Conservation (phyloP, 2,113 vertebrate genomes). For the Oreocharis arfaki region DNA sequence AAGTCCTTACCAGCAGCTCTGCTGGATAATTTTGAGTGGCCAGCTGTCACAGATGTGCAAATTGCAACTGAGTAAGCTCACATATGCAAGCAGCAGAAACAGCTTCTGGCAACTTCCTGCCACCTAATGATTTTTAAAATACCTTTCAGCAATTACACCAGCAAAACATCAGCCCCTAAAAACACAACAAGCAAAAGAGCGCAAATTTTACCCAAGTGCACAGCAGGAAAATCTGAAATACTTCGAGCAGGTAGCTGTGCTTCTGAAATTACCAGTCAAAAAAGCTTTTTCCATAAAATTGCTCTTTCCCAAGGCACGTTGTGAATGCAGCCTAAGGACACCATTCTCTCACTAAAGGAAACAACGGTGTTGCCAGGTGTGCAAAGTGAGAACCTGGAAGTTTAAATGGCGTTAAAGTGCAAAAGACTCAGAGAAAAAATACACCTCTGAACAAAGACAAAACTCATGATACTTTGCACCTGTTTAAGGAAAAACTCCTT, state of each 20-base stretch:
- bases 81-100: background rate
- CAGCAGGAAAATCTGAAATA: background rate
- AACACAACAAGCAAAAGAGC: background rate
- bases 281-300: background rate
- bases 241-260: background rate
- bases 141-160: background rate
- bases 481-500: constrained; percentile 76
- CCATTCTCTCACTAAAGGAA: background rate
- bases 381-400: constrained; percentile 71
- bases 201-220: background rate
- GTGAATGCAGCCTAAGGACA: background rate
- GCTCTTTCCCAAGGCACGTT: background rate
- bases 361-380: background rate
- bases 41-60: background rate
- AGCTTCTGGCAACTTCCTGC: background rate
- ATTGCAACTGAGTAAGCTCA: background rate
- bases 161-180: background rate
- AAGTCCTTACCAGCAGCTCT: background rate
- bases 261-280: background rate
- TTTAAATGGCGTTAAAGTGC: constrained; percentile 72
- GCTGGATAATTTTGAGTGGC: background rate
- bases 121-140: background rate
- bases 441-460: constrained; percentile 59
- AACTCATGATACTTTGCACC: constrained; percentile 78
- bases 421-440: constrained; percentile 70